These are phyloP conservation scores for Pitta sordida DNA, from an alignment of 2,113 vertebrate species.

Conservation along the genomic window DNA sequence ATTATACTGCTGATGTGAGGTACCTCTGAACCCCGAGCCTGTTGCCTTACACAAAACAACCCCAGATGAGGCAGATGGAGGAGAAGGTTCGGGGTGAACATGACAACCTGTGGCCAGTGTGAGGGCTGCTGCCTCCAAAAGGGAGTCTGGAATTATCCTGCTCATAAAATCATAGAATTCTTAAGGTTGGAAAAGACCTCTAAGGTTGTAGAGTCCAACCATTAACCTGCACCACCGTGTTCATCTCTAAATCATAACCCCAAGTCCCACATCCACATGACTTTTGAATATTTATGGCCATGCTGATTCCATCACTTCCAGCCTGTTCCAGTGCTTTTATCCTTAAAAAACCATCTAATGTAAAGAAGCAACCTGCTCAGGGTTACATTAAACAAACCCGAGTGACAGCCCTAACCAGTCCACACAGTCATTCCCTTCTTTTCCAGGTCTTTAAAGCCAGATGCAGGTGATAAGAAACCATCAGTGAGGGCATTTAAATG, in stretches of 20 bases:
- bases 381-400: background rate
- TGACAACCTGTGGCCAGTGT: background rate
- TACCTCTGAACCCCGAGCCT: background rate
- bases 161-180: background rate
- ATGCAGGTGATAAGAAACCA: background rate
- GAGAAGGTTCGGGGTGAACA: background rate
- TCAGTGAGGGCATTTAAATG: fast-evolving
- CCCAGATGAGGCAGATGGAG: background rate
- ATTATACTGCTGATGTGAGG: background rate
- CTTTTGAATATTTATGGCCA: background rate
- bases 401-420: background rate
- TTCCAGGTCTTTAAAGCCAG: background rate
- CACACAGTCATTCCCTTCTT: background rate
- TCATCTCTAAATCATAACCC: background rate
- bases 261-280: background rate
- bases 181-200: background rate
- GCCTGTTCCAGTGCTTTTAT: background rate
- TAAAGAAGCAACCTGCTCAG: background rate
- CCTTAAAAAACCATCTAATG: background rate
- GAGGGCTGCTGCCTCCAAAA: background rate
- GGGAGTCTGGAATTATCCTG: background rate
- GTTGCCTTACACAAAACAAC: background rate
- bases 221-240: background rate
- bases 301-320: background rate
- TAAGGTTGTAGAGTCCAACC: background rate